A percentile compares a stretch with the other conserved stretches of the same genome.
Conservation (phyloP, 2,797 vertebrate genomes). For the Anguilla pacifica region DNA sequence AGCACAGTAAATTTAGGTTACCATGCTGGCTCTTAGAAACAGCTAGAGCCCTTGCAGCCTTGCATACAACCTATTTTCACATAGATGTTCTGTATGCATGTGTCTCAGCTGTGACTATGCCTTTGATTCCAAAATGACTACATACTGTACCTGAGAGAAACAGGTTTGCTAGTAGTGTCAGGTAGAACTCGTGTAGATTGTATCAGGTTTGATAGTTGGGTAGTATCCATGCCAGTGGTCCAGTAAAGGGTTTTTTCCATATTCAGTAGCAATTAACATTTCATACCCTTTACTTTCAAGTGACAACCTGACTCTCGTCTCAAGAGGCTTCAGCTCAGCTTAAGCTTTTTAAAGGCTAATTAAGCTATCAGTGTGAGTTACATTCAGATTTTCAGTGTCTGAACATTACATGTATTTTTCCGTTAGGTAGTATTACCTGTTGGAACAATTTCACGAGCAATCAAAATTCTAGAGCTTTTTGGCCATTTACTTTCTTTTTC, state of each 20-base stretch:
- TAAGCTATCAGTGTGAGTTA: neutral
- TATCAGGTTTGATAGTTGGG: neutral
- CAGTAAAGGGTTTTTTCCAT: neutral
- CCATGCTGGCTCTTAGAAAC: neutral
- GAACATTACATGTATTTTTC: neutral
- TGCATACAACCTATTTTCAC: neutral
- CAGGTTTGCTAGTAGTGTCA: neutral
- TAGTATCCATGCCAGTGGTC: neutral
- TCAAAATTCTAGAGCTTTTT: neutral
- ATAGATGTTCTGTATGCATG: neutral
- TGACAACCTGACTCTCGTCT: neutral
- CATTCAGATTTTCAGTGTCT: constrained; percentile 15
- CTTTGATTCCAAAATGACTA: neutral
- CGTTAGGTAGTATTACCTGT: neutral
- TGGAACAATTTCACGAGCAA: constrained; percentile 24
- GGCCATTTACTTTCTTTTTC: neutral
- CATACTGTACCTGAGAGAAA: neutral
- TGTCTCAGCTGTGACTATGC: neutral
- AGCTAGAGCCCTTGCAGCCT: neutral
- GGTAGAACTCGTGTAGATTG: neutral
- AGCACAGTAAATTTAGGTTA: neutral
- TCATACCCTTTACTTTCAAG: constrained; percentile 8
- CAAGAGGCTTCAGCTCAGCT: neutral
- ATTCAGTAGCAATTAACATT: neutral
- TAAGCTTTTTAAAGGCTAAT: constrained; percentile 18